A percentile compares a stretch with the other conserved stretches of the same genome.
phyloP scores from a whole-genome alignment of 2,888 invertebrate species.

The Phasia obesa region DNA sequence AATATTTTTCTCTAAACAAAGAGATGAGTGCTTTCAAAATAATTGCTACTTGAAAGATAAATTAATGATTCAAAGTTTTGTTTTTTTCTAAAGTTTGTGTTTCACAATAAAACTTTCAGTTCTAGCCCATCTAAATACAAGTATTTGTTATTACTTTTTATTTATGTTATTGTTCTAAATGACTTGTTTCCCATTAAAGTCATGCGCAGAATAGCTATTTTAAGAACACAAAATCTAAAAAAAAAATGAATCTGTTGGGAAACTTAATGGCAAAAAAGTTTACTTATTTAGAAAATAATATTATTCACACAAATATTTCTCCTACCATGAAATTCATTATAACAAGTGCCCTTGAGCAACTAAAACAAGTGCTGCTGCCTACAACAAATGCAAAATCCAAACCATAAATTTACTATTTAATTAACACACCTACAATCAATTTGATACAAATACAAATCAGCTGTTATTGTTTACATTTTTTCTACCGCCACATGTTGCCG shows the following conservation, averaged over 20 bases:
- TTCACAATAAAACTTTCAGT: conserved; percentile 4
- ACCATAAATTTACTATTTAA: neutral
- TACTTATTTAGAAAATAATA: neutral
- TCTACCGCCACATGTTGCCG: conserved; percentile 19
- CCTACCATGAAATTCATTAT: neutral
- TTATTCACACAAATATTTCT: neutral
- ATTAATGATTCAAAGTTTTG: too few relatives aligned
- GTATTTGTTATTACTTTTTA: neutral
- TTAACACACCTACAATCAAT: neutral
- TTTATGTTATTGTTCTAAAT: neutral
- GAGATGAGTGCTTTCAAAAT: neutral
- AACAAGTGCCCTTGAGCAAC: neutral
- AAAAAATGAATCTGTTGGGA: too few relatives aligned
- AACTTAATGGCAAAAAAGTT: neutral
- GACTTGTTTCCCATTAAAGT: neutral
- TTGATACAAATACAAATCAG: neutral
- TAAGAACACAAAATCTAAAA: neutral
- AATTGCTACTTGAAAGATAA: neutral
- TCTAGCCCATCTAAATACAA: neutral
- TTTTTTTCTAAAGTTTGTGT: too few relatives aligned
- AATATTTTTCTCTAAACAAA: neutral
- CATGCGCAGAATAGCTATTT: neutral
- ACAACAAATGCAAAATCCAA: neutral
- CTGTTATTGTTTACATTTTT: conserved; percentile 31
- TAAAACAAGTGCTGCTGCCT: too few relatives aligned